Base-by-base conservation (phyloP, 2,113 vertebrate species). In the Synchiropus splendidus region DNA sequence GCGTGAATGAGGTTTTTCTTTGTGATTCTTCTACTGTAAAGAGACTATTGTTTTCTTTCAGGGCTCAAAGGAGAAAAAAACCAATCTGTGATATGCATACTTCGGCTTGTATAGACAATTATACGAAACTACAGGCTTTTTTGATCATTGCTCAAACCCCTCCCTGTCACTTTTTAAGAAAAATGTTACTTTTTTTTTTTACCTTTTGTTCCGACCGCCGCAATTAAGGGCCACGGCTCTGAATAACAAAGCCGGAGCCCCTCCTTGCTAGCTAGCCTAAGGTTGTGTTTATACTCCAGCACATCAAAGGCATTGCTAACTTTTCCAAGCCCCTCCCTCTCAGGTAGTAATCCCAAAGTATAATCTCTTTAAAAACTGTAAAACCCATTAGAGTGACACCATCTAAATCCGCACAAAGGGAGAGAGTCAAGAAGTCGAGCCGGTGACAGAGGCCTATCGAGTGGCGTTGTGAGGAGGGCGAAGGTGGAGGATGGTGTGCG, bases 291-390 rank as follows among this genome's bases (percentile, higher is more conserved):
- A 80, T 70, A 58, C 69, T 72, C 61, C 5, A 44, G 54, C 52
- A 87, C 81, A 75, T 86, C 80, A 86, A 86, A 87, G 72, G 71
- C 80, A 84, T 82, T 82, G 76, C 76, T 85, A 79, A 82, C 72
- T 69, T 80, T 68, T 78, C 61, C 51, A 77, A 78, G 61, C 64
- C 71, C 64, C 62, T 79, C 74, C 72, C 67, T 74, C 82, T 82
- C 77, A 87, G 75, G 80, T 84, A 79, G 77, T 83, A 83, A 86
- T 85, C 79, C 82, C 56, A 56, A 69, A 74, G 75, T 72, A 80
- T 82, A 83, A 85, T 81, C 83, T 83, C 70, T 71, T 78, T 73
- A 74, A 78, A 82, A 81, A 85, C 70, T 82, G 80, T 78, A 85
- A 83, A 79, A 82, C 72, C 73, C 79, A 83, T 84, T 82, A 84